These are phyloP conservation scores for Sylvilagus floridanus DNA, from an alignment of 2,797 vertebrate species.

Conservation along the genomic window DNA sequence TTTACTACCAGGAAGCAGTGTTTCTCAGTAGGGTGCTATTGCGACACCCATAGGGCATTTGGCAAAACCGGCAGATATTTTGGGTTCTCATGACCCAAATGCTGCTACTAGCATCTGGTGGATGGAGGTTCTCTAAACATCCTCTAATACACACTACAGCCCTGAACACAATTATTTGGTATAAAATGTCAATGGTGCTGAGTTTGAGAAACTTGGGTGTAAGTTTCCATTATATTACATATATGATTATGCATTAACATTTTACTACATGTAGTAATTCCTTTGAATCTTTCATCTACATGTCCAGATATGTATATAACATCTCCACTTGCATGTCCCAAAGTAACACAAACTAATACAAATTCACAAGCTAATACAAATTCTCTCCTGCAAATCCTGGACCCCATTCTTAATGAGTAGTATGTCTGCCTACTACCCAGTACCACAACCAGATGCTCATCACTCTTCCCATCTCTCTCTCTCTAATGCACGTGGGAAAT, in stretches of 20 bases:
- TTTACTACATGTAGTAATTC: background rate
- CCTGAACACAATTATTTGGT: background rate
- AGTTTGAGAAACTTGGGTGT: conserved; percentile 9
- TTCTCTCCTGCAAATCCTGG: background rate
- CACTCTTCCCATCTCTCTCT: background rate
- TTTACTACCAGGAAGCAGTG: background rate
- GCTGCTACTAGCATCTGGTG: background rate
- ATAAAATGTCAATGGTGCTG: background rate
- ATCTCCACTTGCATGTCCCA: background rate
- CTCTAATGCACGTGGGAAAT: background rate
- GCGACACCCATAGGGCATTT: background rate
- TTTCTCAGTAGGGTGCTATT: background rate
- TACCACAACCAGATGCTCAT: background rate
- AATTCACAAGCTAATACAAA: background rate
- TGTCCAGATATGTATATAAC: background rate
- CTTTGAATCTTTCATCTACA: background rate
- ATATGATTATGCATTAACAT: background rate
- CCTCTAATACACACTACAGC: background rate
- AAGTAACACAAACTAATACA: background rate
- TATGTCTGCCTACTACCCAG: background rate
- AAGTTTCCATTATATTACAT: background rate
- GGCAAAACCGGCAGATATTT: background rate
- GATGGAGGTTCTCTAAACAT: background rate
- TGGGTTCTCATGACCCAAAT: background rate
- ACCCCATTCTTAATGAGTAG: background rate